These are phyloP conservation scores for Philypnodon macrostomus DNA, from an alignment of 2,797 vertebrate species.

Conservation along the genomic window DNA sequence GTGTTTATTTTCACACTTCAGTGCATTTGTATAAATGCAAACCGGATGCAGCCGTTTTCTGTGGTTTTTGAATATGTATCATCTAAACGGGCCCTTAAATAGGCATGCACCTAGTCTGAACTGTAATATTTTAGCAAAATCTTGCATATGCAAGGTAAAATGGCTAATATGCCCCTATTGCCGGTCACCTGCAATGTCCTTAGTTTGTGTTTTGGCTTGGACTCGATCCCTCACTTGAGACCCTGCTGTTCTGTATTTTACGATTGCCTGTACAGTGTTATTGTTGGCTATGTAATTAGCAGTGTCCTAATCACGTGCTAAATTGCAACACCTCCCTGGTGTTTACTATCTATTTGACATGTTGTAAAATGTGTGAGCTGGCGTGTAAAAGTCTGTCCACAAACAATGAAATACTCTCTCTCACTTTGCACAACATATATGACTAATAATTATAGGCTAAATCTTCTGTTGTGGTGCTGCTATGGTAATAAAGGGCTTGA, in stretches of 20 bases:
- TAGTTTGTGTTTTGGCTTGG: conserved; percentile 36
- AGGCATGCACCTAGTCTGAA: too few species aligned
- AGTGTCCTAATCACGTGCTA: conserved; percentile 74
- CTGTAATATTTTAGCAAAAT: too few species aligned
- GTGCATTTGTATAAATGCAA: too few species aligned
- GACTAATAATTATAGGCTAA: too few species aligned
- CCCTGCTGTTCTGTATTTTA: conserved; percentile 55
- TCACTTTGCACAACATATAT: conserved; percentile 33
- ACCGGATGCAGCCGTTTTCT: too few species aligned
- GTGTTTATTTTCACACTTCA: too few species aligned
- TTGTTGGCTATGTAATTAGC: conserved; percentile 75
- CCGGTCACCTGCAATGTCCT: conserved; percentile 52
- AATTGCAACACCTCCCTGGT: conserved; percentile 66
- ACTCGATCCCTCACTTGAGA: conserved; percentile 27
- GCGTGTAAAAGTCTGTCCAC: conserved; percentile 68
- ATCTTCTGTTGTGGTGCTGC: too few species aligned
- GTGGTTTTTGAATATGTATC: too few species aligned
- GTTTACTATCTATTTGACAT: conserved; percentile 77
- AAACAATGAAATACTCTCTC: conserved; percentile 39
- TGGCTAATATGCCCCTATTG: too few species aligned
- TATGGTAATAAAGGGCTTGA: too few species aligned
- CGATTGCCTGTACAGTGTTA: conserved; percentile 69
- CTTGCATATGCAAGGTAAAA: too few species aligned
- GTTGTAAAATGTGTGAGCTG: conserved; percentile 76
- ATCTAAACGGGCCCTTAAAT: too few species aligned